These are phyloP conservation scores for Andrena cerasifolii DNA, from an alignment of 1,140 invertebrate species.

Conservation along the genomic window DNA sequence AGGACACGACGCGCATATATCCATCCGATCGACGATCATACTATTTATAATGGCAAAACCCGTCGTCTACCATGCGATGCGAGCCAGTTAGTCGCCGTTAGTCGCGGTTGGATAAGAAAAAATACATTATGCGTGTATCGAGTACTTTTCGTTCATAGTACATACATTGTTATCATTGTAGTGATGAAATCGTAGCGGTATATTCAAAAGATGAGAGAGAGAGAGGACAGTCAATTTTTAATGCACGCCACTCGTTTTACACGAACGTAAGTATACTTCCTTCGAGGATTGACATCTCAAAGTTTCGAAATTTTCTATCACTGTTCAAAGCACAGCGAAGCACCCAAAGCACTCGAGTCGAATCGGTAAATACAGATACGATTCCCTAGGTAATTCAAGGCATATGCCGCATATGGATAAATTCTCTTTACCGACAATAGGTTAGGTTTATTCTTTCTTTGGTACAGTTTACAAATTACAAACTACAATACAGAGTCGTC, in stretches of 20 bases:
- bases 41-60: slow-evolving; percentile 24
- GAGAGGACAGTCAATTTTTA: background rate
- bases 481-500: too few relatives aligned
- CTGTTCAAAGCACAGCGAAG: too few relatives aligned
- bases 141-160: background rate
- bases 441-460: too few relatives aligned
- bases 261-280: too few relatives aligned
- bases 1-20: background rate
- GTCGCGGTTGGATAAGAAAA: slow-evolving; percentile 5
- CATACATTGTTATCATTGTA: slow-evolving; percentile 40
- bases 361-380: background rate
- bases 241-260: background rate
- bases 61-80: slow-evolving; percentile 6
- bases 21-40: background rate
- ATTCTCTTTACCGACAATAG: too few relatives aligned
- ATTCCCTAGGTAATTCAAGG: background rate
- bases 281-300: too few relatives aligned
- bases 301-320: too few relatives aligned
- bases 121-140: background rate
- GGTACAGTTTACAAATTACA: too few relatives aligned
- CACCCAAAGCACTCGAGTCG: too few relatives aligned
- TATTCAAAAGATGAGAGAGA: background rate
- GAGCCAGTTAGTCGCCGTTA: slow-evolving; percentile 27
- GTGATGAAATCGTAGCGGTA: slow-evolving; percentile 28
- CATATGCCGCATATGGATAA: background rate